These are phyloP conservation scores for Iphiclides podalirius DNA, from an alignment of 2,888 invertebrate species.

Conservation along the genomic window DNA sequence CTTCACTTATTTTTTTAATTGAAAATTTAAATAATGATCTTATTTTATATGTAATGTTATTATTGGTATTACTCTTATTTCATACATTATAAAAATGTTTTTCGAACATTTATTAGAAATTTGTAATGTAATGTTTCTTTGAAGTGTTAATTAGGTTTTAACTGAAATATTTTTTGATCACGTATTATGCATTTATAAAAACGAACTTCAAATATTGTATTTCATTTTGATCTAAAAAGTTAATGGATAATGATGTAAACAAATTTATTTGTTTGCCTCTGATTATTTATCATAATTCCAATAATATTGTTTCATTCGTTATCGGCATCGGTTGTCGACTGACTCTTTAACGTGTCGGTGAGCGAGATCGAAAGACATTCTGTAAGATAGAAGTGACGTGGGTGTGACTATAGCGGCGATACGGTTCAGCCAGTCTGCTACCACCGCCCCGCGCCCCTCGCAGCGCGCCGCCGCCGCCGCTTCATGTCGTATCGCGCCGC, in stretches of 20 bases:
- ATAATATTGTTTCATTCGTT: conserved; percentile 50
- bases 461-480: conserved; percentile 36
- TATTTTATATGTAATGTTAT: neutral
- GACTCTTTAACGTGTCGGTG: conserved; percentile 50
- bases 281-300: conserved; percentile 33
- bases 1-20: conserved; percentile 10
- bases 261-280: conserved; percentile 28
- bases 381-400: conserved; percentile 49
- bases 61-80: neutral
- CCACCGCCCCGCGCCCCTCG: conserved; percentile 41
- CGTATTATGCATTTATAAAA: no score
- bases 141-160: no score
- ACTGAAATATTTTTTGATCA: no score
- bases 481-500: conserved; percentile 40
- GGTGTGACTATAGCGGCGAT: conserved; percentile 66
- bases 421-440: conserved; percentile 39
- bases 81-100: no score
- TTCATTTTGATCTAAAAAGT: no score
- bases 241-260: conserved; percentile 23
- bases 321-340: conserved; percentile 57
- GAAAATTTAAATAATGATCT: conserved; percentile 3
- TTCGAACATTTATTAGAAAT: no score
- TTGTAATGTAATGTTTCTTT: no score
- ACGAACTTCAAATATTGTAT: no score
- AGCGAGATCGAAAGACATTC: conserved; percentile 64